phyloP scores from a whole-genome alignment of 2,888 invertebrate species.

The Hirudinaria manillensis region DNA sequence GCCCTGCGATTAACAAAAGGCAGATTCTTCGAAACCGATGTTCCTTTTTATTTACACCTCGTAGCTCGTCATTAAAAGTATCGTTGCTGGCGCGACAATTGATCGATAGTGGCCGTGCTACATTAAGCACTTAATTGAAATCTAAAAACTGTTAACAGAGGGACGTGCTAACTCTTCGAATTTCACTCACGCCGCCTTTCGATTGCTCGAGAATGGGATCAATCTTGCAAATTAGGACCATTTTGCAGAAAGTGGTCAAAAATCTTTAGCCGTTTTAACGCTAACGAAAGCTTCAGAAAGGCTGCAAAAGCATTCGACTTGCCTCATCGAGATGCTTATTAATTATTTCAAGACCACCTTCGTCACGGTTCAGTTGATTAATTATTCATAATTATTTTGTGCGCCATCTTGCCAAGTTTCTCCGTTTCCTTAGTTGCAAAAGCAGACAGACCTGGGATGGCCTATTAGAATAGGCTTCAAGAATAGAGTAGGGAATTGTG shows the following conservation, averaged over 20 bases:
- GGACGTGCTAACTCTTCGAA: slow-evolving; percentile 7
- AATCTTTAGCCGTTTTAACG: too few relatives aligned
- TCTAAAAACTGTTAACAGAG: slow-evolving; percentile 10
- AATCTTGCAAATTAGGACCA: slow-evolving; percentile 4
- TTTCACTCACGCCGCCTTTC: slow-evolving; percentile 4
- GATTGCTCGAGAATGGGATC: background rate
- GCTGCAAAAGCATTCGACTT: too few relatives aligned
- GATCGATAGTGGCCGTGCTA: background rate
- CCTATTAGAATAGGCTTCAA: too few relatives aligned
- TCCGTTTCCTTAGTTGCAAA: too few relatives aligned
- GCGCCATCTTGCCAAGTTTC: too few relatives aligned
- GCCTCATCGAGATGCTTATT: too few relatives aligned
- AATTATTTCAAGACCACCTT: too few relatives aligned
- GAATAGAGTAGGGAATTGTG: too few relatives aligned
- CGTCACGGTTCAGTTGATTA: too few relatives aligned
- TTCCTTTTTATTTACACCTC: slow-evolving; percentile 13
- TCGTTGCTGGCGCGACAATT: background rate
- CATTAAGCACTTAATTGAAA: slow-evolving; percentile 15
- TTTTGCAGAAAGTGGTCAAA: background rate
- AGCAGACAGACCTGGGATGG: too few relatives aligned
- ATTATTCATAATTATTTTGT: too few relatives aligned
- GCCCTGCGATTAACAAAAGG: slow-evolving; percentile 6
- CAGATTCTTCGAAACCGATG: background rate
- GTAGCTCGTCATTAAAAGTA: background rate
- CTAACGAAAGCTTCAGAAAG: too few relatives aligned